Evolutionary conservation across 2,888 invertebrate species (phyloP), one percentile per base, ranked within the genome.

Genomic region (Drosophila yooni): DNA sequence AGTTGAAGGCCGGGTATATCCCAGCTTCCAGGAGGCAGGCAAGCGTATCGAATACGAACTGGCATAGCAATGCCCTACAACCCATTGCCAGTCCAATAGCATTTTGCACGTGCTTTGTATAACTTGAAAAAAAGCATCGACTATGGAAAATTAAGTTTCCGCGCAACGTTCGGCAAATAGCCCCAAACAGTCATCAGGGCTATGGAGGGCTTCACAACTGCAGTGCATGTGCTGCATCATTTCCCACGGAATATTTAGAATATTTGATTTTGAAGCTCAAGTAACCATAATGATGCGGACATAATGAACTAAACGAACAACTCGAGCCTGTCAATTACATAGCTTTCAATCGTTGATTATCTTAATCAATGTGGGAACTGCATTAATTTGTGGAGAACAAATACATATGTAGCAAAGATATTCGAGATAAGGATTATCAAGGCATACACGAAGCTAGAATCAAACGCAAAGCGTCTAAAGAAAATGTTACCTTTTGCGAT

Each of bases 141-240:
- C 75, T 77, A 72, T 77, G 81, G 75, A 76, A 77, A 83, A 81
- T 83, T 79, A 81, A 83, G 76, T 83, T 83, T 76, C 71, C 72
- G 70, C 69, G 68, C 65, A 48, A 60, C 56, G n/a, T 63, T 52
- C 59, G 60, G 38, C 60, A 63, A 74, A 70, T 48, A 53, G 40
- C 60, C 48, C 25, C 50, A 33, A 36, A n/a, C 34, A 21, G 33
- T 27, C 11, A 29, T 33, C 27, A 34, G 51, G 52, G 34, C 54
- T 1, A 10, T 13, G n/a, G 15, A 27, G 27, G 38, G 52, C 59
- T 65, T 13, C 52, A 57, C 70, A 66, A 62, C 74, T 80, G 68
- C 73, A 72, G 50, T 54, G 51, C 70, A 70, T 75, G 66, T 59
- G 53, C 40, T 61, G 51, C 46, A 21, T 43, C 40, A 33, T 68